Evolutionary conservation across 2,888 invertebrate genomes (phyloP), one percentile per base, ranked within the genome.

Genomic region (Drosophila paranaensis): DNA sequence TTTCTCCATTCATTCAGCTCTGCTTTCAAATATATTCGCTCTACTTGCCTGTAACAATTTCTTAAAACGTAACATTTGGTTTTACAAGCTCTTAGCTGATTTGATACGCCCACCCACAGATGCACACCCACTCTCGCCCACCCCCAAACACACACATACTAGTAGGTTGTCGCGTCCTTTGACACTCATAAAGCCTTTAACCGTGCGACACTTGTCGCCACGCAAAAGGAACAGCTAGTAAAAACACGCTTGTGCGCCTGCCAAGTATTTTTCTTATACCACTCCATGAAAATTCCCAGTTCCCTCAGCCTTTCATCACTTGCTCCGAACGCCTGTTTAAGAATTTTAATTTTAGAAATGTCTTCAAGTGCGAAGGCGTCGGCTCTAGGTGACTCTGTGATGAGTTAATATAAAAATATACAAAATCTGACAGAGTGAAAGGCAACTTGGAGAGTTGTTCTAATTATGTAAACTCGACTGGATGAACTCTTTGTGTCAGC

Each of bases 401-500:
- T 66, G 82, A 72, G 70, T 75, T 82, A 75, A 88, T 85, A 64
- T 54, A 61, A 46, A 81, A 70, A 71, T 69, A 84, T 78, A 57
- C 56, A 74, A 76, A 79, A 60, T 71, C 64, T 60, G 51, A 55
- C 62, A 65, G 30, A 60, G 48, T 3, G 42, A 55, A 43, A 50
- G 62, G 48, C 16, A 43, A 33, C 55, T 48, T 65, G 35, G 33
- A 56, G 60, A 40, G 27, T 35, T 48, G 9, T 14, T 46, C 60
- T 58, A 71, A 55, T 71, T 58, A 55, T 71, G 58, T 62, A 11
- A 56, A 40, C n/a, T 57, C 35, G 20, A 27, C 60, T 42, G 64
- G 14, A 57, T 33, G 40, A 55, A 63, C 58, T 39, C 40, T 33
- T 33, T 5, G 45, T 16, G 16, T 2, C 11, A 57, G 30, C 53